Evolutionary conservation across 2,888 invertebrate genomes (phyloP).

Genomic region (Mythimna impura): DNA sequence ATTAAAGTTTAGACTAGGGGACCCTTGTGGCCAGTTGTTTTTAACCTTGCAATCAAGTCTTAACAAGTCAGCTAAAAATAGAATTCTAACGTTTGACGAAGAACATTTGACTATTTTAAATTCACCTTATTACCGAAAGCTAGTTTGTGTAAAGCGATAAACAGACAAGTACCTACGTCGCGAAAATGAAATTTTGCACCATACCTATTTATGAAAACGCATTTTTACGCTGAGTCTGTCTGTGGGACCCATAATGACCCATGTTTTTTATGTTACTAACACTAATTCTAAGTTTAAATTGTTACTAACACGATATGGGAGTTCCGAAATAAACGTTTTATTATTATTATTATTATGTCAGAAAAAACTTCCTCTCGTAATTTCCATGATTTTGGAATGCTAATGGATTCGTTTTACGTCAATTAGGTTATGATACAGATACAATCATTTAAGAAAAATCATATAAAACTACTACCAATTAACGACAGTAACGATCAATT

Average conservation of each 20-base stretch:
- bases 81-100: neutral
- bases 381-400: neutral
- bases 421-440: neutral
- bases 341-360: too few relatives aligned
- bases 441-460: neutral
- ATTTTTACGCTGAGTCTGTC: neutral
- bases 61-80: conserved; percentile 8
- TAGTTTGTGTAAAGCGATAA: neutral
- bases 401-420: neutral
- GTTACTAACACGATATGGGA: too few relatives aligned
- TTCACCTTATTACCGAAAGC: neutral
- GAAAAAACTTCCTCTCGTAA: neutral
- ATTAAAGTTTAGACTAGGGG: conserved; percentile 5
- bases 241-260: neutral
- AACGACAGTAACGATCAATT: neutral
- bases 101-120: neutral
- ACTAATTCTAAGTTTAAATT: too few relatives aligned
- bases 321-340: too few relatives aligned
- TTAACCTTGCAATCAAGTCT: conserved; percentile 8
- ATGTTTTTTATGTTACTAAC: too few relatives aligned
- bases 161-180: too few relatives aligned
- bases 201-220: neutral
- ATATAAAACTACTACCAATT: neutral
- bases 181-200: too few relatives aligned
- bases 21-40: conserved; percentile 3